A percentile compares a stretch with the other conserved stretches of the same genome.
Evolutionary conservation across 2,888 invertebrate genomes (phyloP).

Genomic region (Stenodera caucasica): DNA sequence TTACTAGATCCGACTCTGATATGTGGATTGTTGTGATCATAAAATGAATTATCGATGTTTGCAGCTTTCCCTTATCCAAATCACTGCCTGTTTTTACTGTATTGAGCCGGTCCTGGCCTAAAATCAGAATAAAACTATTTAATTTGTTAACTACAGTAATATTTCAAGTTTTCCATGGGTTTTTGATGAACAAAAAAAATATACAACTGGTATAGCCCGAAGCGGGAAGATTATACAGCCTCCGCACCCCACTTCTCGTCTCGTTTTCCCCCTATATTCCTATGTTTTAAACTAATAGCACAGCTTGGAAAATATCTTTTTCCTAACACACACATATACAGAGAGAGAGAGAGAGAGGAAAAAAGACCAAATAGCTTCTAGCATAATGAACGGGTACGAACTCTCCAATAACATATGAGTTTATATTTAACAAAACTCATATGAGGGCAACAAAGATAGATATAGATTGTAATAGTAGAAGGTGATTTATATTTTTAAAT

Average conservation of each 20-base stretch:
- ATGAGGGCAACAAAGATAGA: background rate
- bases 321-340: background rate
- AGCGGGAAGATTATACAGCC: background rate
- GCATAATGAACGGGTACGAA: background rate
- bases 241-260: background rate
- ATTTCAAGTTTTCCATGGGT: too few relatives aligned
- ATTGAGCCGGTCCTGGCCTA: too few relatives aligned
- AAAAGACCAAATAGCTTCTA: background rate
- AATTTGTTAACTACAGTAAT: too few relatives aligned
- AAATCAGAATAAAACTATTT: too few relatives aligned
- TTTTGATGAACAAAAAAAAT: too few relatives aligned
- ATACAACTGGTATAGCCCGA: background rate
- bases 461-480: background rate
- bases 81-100: too few relatives aligned
- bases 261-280: background rate
- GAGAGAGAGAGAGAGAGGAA: background rate
- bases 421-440: background rate
- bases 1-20: too few relatives aligned
- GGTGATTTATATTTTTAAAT: conserved; percentile 1
- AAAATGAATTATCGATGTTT: too few relatives aligned
- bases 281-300: background rate
- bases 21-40: too few relatives aligned
- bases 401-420: background rate
- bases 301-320: background rate
- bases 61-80: too few relatives aligned